phyloP scores from a whole-genome alignment of 2,797 vertebrate species.

The Coilia nasus region DNA sequence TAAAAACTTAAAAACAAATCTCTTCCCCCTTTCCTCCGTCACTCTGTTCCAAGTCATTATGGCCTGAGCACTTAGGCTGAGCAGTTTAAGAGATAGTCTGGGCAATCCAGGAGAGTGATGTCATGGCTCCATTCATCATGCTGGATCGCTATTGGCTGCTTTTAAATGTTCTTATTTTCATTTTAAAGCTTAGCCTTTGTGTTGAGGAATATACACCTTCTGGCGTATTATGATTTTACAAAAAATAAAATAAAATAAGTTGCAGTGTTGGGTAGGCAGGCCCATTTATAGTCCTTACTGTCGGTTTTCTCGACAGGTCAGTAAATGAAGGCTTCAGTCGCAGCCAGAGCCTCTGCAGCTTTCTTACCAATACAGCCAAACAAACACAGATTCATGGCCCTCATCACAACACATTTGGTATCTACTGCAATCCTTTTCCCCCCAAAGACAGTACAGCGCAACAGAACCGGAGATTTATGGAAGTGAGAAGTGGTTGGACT shows the following conservation, averaged over 20 bases:
- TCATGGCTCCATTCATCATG: constrained; percentile 48
- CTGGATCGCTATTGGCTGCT: constrained; percentile 47
- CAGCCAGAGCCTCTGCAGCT: not conserved
- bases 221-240: not conserved
- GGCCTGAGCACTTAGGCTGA: constrained; percentile 19
- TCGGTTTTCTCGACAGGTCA: not conserved
- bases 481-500: constrained; percentile 5
- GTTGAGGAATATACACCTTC: not conserved
- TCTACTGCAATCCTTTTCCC: not conserved
- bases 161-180: constrained; percentile 1
- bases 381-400: not conserved
- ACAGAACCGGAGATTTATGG: not conserved
- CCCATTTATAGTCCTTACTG: not conserved
- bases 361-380: not conserved
- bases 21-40: not conserved
- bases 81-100: constrained; percentile 3
- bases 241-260: not conserved
- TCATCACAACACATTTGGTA: not conserved
- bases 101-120: constrained; percentile 48
- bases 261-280: not conserved
- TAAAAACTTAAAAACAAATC: not conserved
- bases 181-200: constrained; percentile 7
- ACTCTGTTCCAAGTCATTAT: constrained; percentile 36
- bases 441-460: not conserved
- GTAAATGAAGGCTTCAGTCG: not conserved